phyloP scores from a whole-genome alignment of 2,113 vertebrate genomes.

The Tachysurus fulvidraco region DNA sequence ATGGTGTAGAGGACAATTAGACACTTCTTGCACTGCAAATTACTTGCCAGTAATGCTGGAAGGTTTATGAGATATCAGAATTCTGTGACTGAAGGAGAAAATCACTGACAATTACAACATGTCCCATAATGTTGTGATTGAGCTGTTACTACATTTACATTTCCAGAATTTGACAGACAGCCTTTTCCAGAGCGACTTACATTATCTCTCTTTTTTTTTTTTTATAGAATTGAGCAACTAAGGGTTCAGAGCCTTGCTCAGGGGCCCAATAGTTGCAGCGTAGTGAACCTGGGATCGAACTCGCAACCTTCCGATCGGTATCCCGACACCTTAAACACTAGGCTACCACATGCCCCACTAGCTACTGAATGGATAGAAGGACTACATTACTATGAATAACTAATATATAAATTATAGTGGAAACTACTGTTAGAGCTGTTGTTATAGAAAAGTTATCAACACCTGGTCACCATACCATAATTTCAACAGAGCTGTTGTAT shows the following conservation, averaged over 20 bases:
- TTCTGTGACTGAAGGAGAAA: background rate
- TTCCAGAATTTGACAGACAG: background rate
- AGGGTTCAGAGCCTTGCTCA: no score
- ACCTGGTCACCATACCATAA: background rate
- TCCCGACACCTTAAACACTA: no score
- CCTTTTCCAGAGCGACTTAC: no score
- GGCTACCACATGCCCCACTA: no score
- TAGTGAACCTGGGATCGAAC: no score
- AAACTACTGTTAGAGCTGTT: background rate
- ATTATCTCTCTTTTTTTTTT: background rate
- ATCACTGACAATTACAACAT: background rate
- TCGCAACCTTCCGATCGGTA: no score
- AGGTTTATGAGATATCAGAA: background rate
- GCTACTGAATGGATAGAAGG: background rate
- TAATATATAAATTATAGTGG: no score
- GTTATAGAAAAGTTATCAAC: background rate
- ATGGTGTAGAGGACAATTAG: slow-evolving; percentile 8
- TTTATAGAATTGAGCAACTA: no score
- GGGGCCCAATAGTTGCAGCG: no score
- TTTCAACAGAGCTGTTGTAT: background rate
- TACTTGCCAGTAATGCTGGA: background rate
- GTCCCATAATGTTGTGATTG: background rate
- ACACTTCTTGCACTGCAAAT: no score
- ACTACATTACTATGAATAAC: background rate
- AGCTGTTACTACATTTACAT: background rate